Conservation (phyloP, 2,888 invertebrate species). For the Listrodromus nycthemerus region DNA sequence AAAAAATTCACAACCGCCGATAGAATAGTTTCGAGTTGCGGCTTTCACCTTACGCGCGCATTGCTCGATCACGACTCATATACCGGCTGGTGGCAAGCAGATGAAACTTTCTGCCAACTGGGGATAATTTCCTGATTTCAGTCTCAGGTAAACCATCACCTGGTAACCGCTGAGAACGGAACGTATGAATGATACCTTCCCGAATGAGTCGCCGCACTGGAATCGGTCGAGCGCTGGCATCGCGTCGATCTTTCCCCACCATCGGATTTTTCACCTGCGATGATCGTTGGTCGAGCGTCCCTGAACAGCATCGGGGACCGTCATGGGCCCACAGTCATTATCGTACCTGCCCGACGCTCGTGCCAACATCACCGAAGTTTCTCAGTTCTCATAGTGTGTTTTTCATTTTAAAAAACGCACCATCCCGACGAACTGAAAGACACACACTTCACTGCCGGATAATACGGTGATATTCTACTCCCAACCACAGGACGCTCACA, state of each 20-base stretch:
- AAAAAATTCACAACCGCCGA: background rate
- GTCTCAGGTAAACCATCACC: background rate
- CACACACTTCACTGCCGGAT: background rate
- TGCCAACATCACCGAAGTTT: conserved; percentile 43
- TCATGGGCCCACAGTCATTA: conserved; percentile 65
- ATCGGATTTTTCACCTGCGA: conserved; percentile 16
- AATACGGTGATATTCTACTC: conserved; percentile 6
- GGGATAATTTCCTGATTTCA: background rate
- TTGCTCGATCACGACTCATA: background rate
- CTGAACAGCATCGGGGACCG: conserved; percentile 60
- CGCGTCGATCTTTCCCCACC: conserved; percentile 47
- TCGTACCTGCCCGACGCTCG: conserved; percentile 61
- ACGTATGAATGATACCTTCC: conserved; percentile 47
- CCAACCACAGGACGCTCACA: conserved; percentile 23
- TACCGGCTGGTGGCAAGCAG: background rate
- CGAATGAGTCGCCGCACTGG: conserved; percentile 7
- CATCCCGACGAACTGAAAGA: background rate
- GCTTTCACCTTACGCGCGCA: background rate
- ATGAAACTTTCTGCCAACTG: background rate
- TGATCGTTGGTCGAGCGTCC: conserved; percentile 55
- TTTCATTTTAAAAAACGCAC: conserved; percentile 25
- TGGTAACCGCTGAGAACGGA: conserved; percentile 49
- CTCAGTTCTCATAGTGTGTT: background rate
- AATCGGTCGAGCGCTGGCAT: conserved; percentile 25
- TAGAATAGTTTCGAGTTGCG: background rate